These are phyloP conservation scores for Cliona cf. orientalis DNA, from an alignment of 37 sponge, comb jelly and placozoan species.

Conservation along the genomic window DNA sequence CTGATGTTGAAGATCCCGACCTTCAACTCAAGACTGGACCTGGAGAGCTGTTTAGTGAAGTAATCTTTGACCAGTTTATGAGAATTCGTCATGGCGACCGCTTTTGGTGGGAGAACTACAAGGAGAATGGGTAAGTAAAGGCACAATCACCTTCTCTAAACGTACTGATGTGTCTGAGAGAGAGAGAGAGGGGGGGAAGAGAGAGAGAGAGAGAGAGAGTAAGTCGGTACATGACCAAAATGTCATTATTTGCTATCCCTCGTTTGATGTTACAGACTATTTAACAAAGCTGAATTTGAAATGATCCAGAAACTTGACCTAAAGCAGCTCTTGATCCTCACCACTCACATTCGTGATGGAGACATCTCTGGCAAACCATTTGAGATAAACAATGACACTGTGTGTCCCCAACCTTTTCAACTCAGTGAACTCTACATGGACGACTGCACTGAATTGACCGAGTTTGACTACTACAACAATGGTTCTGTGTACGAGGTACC, in stretches of 20 bases:
- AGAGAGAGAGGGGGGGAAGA: no score
- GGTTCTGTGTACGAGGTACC: slow-evolving; percentile 66
- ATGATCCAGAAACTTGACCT: slow-evolving; percentile 63
- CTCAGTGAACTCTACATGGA: slow-evolving; percentile 88
- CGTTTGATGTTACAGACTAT: slow-evolving; percentile 63
- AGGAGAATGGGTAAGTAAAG: slow-evolving; percentile 76
- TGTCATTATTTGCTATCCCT: no score
- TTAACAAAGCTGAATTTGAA: slow-evolving; percentile 72
- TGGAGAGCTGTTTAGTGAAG: slow-evolving; percentile 85
- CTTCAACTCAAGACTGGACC: slow-evolving; percentile 50
- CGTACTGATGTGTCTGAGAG: not conserved
- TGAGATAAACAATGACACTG: slow-evolving; percentile 19
- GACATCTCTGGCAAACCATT: slow-evolving; percentile 74
- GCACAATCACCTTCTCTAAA: no score
- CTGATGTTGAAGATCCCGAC: not conserved
- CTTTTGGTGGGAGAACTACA: slow-evolving; percentile 94
- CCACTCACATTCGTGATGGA: slow-evolving; percentile 53
- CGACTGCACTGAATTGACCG: slow-evolving; percentile 63
- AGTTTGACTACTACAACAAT: slow-evolving; percentile 79
- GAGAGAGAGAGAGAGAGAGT: no score
- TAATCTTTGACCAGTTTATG: slow-evolving; percentile 93
- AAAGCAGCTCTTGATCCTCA: slow-evolving; percentile 53
- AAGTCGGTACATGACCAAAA: no score
- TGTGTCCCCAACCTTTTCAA: slow-evolving; percentile 88
- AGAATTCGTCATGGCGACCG: slow-evolving; percentile 90